phyloP scores from a whole-genome alignment of 2,888 invertebrate species.

The Zeuzera pyrina region DNA sequence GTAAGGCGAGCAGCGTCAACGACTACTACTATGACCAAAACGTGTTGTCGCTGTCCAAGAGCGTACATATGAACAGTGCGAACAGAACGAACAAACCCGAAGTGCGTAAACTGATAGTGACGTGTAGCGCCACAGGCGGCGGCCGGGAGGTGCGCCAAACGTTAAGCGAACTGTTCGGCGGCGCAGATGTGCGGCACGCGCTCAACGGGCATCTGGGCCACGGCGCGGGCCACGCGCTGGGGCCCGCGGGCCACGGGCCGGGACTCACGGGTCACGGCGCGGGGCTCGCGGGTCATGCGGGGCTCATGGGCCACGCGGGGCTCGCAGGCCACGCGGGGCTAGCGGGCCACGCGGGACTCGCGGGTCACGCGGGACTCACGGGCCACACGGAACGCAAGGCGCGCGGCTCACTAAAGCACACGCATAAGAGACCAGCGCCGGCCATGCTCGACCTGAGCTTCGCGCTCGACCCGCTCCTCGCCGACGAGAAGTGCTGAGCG shows the following conservation, averaged over 20 bases:
- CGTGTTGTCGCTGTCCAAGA: constrained; percentile 49
- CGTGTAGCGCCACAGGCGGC: constrained; percentile 45
- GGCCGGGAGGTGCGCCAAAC: constrained; percentile 33
- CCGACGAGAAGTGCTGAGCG: constrained; percentile 66
- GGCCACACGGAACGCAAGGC: constrained; percentile 29
- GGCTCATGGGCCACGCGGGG: constrained; percentile 42
- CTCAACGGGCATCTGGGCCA: constrained; percentile 40
- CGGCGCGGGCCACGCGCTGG: constrained; percentile 14
- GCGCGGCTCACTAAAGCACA: constrained; percentile 27
- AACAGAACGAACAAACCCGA: constrained; percentile 60
- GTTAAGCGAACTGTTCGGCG: constrained; percentile 45
- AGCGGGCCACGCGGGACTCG: constrained; percentile 21
- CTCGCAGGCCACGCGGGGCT: constrained; percentile 15
- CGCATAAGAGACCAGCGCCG: constrained; percentile 35
- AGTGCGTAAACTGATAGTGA: constrained; percentile 64
- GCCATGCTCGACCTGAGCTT: constrained; percentile 54
- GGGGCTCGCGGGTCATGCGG: constrained; percentile 32
- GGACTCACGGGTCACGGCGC: constrained; percentile 20
- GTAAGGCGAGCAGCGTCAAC: constrained; percentile 44
- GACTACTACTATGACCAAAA: constrained; percentile 50
- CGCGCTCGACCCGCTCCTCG: constrained; percentile 59
- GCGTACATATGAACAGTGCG: constrained; percentile 53
- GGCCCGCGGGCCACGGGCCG: constrained; percentile 14
- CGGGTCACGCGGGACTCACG: constrained; percentile 38
- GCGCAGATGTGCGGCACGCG: constrained; percentile 32